These are phyloP conservation scores for Steinernema carpocapsae DNA, from an alignment of 2,888 invertebrate species.

Conservation along the genomic window DNA sequence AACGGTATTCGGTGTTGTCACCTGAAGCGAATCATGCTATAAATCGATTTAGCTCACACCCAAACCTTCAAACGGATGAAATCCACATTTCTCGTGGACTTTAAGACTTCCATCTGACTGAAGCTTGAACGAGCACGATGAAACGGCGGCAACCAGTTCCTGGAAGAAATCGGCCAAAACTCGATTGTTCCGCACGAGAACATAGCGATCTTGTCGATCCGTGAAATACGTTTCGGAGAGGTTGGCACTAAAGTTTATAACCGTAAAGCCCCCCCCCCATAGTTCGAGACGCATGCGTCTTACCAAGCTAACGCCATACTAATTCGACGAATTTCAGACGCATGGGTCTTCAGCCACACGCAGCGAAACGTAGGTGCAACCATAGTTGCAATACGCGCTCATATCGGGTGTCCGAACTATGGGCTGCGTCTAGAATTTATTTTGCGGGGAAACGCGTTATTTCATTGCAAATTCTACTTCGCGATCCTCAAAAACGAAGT, in stretches of 20 bases:
- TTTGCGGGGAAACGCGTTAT: no score
- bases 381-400: no score
- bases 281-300: no score
- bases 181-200: conserved; percentile 81
- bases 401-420: no score
- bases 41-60: background rate
- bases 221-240: conserved; percentile 95
- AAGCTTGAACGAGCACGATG: conserved; percentile 73
- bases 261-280: no score
- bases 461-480: no score
- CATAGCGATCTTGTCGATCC: conserved; percentile 93
- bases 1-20: conserved; percentile 33
- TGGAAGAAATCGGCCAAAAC: conserved; percentile 83
- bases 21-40: conserved; percentile 41
- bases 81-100: conserved; percentile 46
- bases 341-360: no score
- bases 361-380: no score
- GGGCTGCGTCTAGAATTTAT: no score
- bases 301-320: no score
- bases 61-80: conserved; percentile 46
- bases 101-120: conserved; percentile 69
- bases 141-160: conserved; percentile 73
- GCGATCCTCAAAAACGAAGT: no score
- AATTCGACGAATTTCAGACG: no score
- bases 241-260: conserved; percentile 78